Conservation (phyloP, 23 tunicate species). For the Aplidium turbinatum region DNA sequence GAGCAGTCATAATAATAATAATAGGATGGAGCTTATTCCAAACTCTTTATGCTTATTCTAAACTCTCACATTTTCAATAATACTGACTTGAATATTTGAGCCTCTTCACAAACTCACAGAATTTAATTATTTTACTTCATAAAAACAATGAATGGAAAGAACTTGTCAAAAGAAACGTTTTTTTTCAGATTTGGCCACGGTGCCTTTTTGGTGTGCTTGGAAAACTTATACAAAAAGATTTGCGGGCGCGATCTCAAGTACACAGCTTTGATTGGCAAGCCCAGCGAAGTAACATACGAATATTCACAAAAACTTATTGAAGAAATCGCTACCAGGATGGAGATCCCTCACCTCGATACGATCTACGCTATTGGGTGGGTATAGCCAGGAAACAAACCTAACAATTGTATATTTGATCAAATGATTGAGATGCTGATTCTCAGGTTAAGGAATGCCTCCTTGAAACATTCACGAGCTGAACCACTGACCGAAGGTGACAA, state of each 20-base stretch:
- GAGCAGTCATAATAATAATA: no score
- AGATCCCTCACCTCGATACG: slow-evolving; percentile 63
- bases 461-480: no score
- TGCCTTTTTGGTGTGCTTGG: slow-evolving; percentile 92
- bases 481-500: no score
- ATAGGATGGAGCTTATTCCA: no score
- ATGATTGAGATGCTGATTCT: no score
- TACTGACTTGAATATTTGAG: no score
- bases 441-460: no score
- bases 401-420: no score
- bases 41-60: no score
- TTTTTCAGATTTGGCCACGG: slow-evolving; percentile 91
- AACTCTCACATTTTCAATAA: no score
- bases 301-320: slow-evolving; percentile 89
- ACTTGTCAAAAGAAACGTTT: neutral
- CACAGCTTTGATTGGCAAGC: slow-evolving; percentile 90
- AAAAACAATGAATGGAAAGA: neutral
- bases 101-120: neutral
- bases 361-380: slow-evolving; percentile 91
- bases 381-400: neutral
- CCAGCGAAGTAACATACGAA: slow-evolving; percentile 94
- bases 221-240: slow-evolving; percentile 84
- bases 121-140: neutral
- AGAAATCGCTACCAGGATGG: slow-evolving; percentile 75
- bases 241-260: slow-evolving; percentile 76